Evolutionary conservation across 2,113 vertebrate species (phyloP).

Genomic region (Lycaon pictus): DNA sequence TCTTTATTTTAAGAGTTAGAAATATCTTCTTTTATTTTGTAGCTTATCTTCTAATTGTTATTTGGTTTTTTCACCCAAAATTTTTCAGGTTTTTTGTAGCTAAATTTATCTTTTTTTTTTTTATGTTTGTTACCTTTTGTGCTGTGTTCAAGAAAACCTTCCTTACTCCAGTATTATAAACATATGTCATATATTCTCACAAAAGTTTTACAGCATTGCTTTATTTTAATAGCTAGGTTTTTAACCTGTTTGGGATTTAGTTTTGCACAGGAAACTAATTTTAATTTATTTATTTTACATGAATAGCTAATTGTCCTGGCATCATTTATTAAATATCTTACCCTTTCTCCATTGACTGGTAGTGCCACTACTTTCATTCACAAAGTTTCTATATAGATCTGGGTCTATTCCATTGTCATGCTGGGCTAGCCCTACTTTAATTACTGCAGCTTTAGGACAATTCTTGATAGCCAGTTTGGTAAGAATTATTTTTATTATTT

Average conservation of each 20-base stretch:
- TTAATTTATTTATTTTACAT: constrained; percentile 3
- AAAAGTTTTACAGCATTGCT: not conserved
- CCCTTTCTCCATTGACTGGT: not conserved
- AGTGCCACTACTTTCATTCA: not conserved
- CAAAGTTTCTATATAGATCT: not conserved
- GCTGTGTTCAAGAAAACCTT: not conserved
- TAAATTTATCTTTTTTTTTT: not conserved
- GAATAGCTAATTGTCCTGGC: not conserved
- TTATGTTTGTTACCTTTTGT: not conserved
- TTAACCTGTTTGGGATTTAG: not conserved
- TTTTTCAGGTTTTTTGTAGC: not conserved
- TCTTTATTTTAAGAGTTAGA: constrained; percentile 4
- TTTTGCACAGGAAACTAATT: not conserved
- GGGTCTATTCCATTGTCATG: not conserved
- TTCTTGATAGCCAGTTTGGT: not conserved
- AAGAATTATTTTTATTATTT: constrained; percentile 18
- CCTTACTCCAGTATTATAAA: not conserved
- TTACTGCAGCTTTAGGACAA: not conserved
- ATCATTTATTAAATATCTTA: not conserved
- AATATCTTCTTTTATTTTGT: not conserved
- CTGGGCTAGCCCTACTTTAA: not conserved
- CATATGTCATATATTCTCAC: not conserved
- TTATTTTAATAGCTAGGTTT: not conserved
- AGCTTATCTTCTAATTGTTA: not conserved
- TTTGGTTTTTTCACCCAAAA: not conserved